phyloP scores from a whole-genome alignment of 2,888 invertebrate species.

The Anthoptus insignis region DNA sequence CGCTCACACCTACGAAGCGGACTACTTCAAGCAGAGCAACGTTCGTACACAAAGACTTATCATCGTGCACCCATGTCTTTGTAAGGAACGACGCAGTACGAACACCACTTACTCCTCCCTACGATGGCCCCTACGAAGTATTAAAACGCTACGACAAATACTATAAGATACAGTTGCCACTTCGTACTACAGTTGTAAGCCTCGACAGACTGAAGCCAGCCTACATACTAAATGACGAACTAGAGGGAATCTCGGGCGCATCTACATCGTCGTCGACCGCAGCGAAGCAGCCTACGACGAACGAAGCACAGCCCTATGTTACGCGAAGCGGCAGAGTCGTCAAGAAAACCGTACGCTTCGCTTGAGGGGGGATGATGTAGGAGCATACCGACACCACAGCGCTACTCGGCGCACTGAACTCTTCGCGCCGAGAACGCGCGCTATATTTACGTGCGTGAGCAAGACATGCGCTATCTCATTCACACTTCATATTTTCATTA shows the following conservation, averaged over 20 bases:
- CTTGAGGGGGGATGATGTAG: neutral
- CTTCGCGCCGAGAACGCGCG: too few species aligned
- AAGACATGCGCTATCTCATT: too few species aligned
- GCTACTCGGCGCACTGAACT: too few species aligned
- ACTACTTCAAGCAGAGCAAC: neutral
- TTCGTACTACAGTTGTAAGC: slow-evolving; percentile 26
- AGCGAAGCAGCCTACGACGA: too few species aligned
- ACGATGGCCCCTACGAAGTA: slow-evolving; percentile 45
- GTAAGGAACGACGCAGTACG: slow-evolving; percentile 47
- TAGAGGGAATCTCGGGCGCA: neutral
- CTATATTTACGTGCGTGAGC: too few species aligned
- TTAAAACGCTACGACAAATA: slow-evolving; percentile 30
- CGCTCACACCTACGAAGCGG: neutral
- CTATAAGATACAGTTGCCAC: slow-evolving; percentile 7
- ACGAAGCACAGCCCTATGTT: neutral
- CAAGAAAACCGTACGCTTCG: neutral
- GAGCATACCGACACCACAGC: too few species aligned
- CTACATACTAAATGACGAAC: slow-evolving; percentile 18
- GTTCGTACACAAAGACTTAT: slow-evolving; percentile 23
- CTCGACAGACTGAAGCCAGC: slow-evolving; percentile 50
- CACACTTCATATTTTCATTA: too few species aligned
- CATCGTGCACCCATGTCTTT: slow-evolving; percentile 47
- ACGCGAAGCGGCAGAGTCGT: neutral
- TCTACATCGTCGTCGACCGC: neutral
- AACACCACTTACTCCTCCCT: slow-evolving; percentile 47